These are phyloP conservation scores for Heliothis subflexa DNA, from an alignment of 1,140 invertebrate species.

Conservation along the genomic window DNA sequence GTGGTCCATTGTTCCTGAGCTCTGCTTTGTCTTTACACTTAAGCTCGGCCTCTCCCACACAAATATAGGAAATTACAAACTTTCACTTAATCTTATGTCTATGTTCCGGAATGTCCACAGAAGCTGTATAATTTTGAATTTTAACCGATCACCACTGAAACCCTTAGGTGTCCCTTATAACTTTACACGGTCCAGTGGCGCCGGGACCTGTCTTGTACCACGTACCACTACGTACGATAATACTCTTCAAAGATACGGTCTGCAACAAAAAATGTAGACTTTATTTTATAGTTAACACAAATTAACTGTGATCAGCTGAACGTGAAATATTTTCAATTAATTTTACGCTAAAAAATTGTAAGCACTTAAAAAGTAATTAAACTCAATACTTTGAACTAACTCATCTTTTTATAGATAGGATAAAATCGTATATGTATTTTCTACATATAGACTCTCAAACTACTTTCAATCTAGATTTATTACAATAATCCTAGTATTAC, in stretches of 20 bases:
- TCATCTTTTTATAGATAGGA: no score
- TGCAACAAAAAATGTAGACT: conserved; percentile 9
- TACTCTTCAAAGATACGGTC: conserved; percentile 2
- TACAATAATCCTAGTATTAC: no score
- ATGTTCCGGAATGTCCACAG: conserved; percentile 53
- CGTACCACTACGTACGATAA: not conserved
- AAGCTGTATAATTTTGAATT: conserved; percentile 19
- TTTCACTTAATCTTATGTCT: conserved; percentile 76
- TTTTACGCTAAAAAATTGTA: not conserved
- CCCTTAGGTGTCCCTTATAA: conserved; percentile 34
- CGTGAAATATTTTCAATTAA: not conserved
- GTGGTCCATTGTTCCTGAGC: conserved; percentile 78
- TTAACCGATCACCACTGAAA: conserved; percentile 42
- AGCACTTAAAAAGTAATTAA: not conserved
- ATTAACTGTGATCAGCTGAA: not conserved
- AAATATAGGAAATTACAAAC: conserved; percentile 71
- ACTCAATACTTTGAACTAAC: not conserved
- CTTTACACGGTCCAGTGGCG: conserved; percentile 43
- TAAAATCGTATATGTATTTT: no score
- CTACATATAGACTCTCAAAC: no score
- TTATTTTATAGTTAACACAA: not conserved
- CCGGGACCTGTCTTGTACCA: conserved; percentile 7
- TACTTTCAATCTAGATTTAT: no score
- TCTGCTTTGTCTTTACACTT: conserved; percentile 65
- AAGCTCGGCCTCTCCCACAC: conserved; percentile 68